A percentile compares a stretch with the other conserved stretches of the same genome.
phyloP scores from a whole-genome alignment of 2,113 vertebrate genomes.

The Pipa parva region DNA sequence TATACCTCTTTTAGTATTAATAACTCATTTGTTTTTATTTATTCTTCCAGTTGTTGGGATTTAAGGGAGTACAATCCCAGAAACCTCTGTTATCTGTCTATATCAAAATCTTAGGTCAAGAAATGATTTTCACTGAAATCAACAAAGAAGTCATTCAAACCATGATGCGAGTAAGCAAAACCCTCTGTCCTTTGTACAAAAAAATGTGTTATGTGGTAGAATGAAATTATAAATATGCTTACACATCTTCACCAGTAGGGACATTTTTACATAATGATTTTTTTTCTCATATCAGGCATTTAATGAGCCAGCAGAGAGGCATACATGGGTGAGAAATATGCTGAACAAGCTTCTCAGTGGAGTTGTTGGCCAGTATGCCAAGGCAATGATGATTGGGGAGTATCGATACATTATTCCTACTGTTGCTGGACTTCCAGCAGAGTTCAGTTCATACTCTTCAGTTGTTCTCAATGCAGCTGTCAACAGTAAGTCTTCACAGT shows the following conservation, averaged over 20 bases:
- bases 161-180: not conserved
- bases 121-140: slow-evolving; percentile 63
- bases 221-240: no score
- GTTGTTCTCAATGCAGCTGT: slow-evolving; percentile 54
- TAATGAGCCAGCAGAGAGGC: slow-evolving; percentile 33
- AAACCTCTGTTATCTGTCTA: slow-evolving; percentile 61
- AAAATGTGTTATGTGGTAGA: no score
- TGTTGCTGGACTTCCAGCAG: slow-evolving; percentile 67
- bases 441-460: slow-evolving; percentile 59
- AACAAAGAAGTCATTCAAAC: slow-evolving; percentile 60
- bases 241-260: no score
- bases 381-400: slow-evolving; percentile 61
- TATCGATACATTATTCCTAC: slow-evolving; percentile 65
- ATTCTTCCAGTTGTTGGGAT: slow-evolving; percentile 62
- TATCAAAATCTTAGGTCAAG: slow-evolving; percentile 70
- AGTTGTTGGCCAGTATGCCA: slow-evolving; percentile 46
- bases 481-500: slow-evolving; percentile 48
- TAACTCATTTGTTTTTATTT: not conserved
- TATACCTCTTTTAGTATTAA: not conserved
- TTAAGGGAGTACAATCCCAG: slow-evolving; percentile 58
- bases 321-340: slow-evolving; percentile 26
- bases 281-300: slow-evolving; percentile 45
- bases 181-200: no score
- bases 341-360: slow-evolving; percentile 52
- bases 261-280: not conserved